Percentiles rank a stretch among this genome's conserved stretches.
phyloP scores from a whole-genome alignment of 2,888 invertebrate species.

The Loripinus fragilis region DNA sequence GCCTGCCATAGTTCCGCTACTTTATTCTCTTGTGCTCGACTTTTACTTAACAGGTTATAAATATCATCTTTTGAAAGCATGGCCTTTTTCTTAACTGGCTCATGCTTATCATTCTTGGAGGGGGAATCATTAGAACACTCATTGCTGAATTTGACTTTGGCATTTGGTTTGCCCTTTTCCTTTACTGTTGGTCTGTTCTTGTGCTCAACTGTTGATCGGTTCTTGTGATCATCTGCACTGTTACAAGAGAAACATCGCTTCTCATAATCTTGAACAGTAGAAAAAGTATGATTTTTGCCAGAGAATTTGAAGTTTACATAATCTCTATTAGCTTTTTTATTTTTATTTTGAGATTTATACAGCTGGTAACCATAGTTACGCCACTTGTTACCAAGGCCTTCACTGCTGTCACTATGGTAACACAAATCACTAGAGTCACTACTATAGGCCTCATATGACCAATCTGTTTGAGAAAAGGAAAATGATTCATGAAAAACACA shows the following conservation, averaged over 20 bases:
- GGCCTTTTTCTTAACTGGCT: not conserved
- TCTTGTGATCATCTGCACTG: not conserved
- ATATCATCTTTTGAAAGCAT: constrained; percentile 45
- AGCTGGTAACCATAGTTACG: constrained; percentile 54
- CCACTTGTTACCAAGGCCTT: constrained; percentile 37
- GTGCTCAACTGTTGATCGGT: not conserved
- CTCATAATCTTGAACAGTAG: not conserved
- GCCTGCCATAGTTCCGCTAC: constrained; percentile 35
- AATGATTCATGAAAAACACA: not conserved
- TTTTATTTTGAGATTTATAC: not conserved
- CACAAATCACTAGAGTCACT: constrained; percentile 52
- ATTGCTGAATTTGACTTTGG: not conserved
- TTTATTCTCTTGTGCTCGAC: constrained; percentile 48
- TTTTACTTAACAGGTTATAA: constrained; percentile 49
- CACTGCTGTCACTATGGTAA: constrained; percentile 56
- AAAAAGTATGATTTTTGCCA: not conserved
- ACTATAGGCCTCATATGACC: constrained; percentile 57
- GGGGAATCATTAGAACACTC: not conserved
- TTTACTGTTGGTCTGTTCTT: not conserved
- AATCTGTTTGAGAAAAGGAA: constrained; percentile 31
- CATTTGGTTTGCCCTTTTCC: not conserved
- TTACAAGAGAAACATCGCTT: not conserved
- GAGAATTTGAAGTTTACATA: not conserved
- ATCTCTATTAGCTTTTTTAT: not conserved
- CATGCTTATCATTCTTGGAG: not conserved